phyloP scores from a whole-genome alignment of 1,140 invertebrate genomes.

The Periplaneta americana region DNA sequence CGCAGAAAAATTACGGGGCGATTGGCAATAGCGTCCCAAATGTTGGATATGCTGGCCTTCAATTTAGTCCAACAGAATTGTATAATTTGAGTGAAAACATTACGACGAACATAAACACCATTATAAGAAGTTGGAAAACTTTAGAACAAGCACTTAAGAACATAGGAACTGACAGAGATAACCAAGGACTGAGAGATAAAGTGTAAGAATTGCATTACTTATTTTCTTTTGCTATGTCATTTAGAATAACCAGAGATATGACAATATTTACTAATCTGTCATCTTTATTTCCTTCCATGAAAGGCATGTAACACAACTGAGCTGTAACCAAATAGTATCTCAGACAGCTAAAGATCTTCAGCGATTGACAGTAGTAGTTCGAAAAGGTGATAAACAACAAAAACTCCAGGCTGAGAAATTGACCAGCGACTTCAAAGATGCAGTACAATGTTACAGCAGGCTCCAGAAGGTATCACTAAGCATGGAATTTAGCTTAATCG shows the following conservation, averaged over 20 bases:
- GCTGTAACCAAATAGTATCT: constrained; percentile 67
- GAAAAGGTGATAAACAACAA: constrained; percentile 66
- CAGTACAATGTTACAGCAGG: constrained; percentile 67
- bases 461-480: constrained; percentile 74
- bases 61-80: constrained; percentile 64
- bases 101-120: constrained; percentile 70
- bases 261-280: too few species aligned
- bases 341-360: constrained; percentile 67
- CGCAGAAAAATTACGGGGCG: constrained; percentile 33
- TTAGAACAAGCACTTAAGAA: constrained; percentile 68
- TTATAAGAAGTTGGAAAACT: constrained; percentile 60
- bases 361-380: constrained; percentile 57
- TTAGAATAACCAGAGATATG: too few species aligned
- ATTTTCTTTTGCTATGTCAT: too few species aligned
- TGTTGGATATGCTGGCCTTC: constrained; percentile 45
- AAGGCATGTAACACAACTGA: constrained; percentile 73
- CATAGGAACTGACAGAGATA: constrained; percentile 72
- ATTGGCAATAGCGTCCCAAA: constrained; percentile 46
- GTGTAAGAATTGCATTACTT: constrained; percentile 43
- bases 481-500: too few species aligned
- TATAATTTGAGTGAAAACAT: constrained; percentile 61
- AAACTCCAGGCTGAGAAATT: constrained; percentile 78
- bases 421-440: constrained; percentile 71
- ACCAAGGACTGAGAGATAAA: constrained; percentile 53
- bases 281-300: constrained; percentile 30